Percentiles rank a stretch among this genome's conserved stretches.
phyloP scores from a whole-genome alignment of 2,888 invertebrate species.

The Leucoptera coffeella region DNA sequence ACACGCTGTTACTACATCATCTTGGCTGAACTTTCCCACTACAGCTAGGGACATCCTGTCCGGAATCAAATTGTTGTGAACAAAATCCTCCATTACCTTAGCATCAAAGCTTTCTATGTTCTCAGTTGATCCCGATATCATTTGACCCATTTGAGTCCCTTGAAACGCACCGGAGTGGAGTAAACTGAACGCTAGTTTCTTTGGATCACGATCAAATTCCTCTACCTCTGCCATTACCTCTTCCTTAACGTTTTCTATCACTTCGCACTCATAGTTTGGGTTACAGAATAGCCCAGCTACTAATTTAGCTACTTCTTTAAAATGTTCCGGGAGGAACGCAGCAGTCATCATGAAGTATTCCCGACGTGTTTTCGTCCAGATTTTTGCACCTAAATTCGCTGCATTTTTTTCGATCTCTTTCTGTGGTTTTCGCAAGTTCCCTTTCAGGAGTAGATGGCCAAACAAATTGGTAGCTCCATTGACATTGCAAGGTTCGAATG shows the following conservation, averaged over 20 bases:
- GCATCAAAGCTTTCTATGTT: slow-evolving; percentile 54
- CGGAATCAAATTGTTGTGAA: slow-evolving; percentile 19
- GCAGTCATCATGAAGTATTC: slow-evolving; percentile 23
- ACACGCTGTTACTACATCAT: slow-evolving; percentile 31
- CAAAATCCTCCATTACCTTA: slow-evolving; percentile 12
- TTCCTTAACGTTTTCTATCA: slow-evolving; percentile 14
- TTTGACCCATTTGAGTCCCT: slow-evolving; percentile 27
- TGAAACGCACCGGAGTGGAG: slow-evolving; percentile 42
- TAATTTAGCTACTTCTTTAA: slow-evolving; percentile 16
- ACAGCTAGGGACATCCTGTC: slow-evolving; percentile 65
- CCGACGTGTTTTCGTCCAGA: slow-evolving; percentile 16
- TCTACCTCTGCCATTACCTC: slow-evolving; percentile 15
- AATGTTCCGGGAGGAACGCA: slow-evolving; percentile 9
- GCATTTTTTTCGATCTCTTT: slow-evolving; percentile 11
- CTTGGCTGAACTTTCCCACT: slow-evolving; percentile 64
- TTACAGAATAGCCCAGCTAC: no score
- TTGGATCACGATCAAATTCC: slow-evolving; percentile 23
- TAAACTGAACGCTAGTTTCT: slow-evolving; percentile 30
- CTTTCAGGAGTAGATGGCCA: slow-evolving; percentile 28
- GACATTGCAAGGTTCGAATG: slow-evolving; percentile 17
- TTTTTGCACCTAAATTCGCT: slow-evolving; percentile 11
- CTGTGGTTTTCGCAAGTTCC: slow-evolving; percentile 11
- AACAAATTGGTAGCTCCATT: slow-evolving; percentile 33
- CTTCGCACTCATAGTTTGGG: no score
- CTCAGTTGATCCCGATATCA: slow-evolving; percentile 57